Base-by-base conservation (phyloP, 2,888 invertebrate species). In the Leistus spinibarbis region DNA sequence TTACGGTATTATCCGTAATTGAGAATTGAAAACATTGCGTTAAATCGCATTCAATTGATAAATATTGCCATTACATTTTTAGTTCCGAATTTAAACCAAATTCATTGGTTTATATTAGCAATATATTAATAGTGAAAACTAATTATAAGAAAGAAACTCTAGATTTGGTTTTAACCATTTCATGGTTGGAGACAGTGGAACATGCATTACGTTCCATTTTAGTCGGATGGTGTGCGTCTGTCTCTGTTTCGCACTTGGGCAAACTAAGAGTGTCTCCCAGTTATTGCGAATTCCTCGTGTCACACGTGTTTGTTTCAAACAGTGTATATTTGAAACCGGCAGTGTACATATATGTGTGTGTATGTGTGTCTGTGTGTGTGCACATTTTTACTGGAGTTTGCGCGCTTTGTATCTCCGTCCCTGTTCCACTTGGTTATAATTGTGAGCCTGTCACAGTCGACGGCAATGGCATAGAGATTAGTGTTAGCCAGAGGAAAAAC, bases 251-350 rank as follows among this genome's bases (percentile, higher is more conserved):
- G 40, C 40, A 40, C 40, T 40, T 22, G 60, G 20, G 20, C 60
- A 20, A 60, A 60, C 60, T 19, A 24, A 66, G 60, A 20, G 40
- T 71, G 73, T 67, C 67, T 73, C 78, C 79, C 79, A 82, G 81
- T 82, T 82, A 82, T 83, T 83, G 82, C 82, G 81, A 83, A 83
- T 83, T 83, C 82, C 82, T 80, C 78, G 79, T 82, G 82, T 83
- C 82, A 82, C 82, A 81, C 80, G 81, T 82, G 82, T 82, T 82
- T 81, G 81, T 82, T 82, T 82, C 76, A 73, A 40, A 73, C 60
- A n/a, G n/a, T 62, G 20, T 60, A 19, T 60, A 19, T 60, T 7
- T 40, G 40, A 40, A 40, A 40, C 10, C 40, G 7, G 5, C 40
- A 7, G 57, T 16, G 16, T 60, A 22, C 20, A 3, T 60, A 19